Evolutionary conservation across 2,888 invertebrate species (phyloP).

Genomic region (Zonitis immaculata): DNA sequence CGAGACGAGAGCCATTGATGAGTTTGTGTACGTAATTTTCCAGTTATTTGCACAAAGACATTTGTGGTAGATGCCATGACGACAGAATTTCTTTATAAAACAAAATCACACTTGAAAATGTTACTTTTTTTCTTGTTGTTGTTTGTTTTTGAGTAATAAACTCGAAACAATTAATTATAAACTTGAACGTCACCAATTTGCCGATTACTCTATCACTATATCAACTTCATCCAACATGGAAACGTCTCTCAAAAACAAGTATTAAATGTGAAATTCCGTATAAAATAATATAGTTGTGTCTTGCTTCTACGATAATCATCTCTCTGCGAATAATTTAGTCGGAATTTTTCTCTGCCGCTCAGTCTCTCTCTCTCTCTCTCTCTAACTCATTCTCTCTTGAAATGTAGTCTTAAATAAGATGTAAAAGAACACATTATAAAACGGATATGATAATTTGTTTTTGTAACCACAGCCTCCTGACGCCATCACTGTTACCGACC

Average conservation of each 20-base stretch:
- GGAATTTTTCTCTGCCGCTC: too few species aligned
- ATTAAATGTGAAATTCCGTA: background rate
- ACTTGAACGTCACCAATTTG: too few species aligned
- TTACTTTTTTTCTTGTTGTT: too few species aligned
- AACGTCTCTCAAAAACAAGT: background rate
- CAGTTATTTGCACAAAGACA: background rate
- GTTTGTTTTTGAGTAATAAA: background rate
- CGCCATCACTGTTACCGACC: background rate
- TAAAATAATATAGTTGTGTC: background rate
- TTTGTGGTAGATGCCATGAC: background rate
- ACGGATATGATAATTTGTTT: conserved; percentile 39
- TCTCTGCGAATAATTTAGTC: conserved; percentile 34
- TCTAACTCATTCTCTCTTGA: too few species aligned
- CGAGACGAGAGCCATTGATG: background rate
- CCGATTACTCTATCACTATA: background rate
- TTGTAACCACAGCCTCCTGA: conserved; percentile 24
- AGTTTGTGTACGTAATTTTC: background rate
- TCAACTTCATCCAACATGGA: background rate
- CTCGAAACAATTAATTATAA: background rate
- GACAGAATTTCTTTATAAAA: background rate
- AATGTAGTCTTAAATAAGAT: conserved; percentile 23
- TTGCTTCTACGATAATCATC: conserved; percentile 19
- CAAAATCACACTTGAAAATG: background rate
- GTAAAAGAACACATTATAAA: conserved; percentile 37
- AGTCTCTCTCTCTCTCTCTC: conserved; percentile 10